Evolutionary conservation across 92 coral and sea anemone species (phyloP).

Genomic region (Epizoanthus illoricatus): DNA sequence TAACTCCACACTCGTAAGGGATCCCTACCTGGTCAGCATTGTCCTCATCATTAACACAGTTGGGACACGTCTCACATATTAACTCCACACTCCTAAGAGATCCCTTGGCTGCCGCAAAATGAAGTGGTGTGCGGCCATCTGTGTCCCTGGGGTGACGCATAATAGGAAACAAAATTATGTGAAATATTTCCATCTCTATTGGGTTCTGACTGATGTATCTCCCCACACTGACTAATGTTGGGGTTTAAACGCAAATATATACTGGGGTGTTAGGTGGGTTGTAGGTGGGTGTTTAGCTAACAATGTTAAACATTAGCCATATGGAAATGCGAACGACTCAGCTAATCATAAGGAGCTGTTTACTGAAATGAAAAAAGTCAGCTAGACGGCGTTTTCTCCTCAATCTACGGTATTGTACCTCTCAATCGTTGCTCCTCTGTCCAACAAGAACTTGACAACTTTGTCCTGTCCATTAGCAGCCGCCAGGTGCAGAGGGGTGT

Average conservation of each 20-base stretch:
- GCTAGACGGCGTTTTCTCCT: too few species aligned
- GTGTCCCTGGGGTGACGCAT: slow-evolving; percentile 56
- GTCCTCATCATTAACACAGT: slow-evolving; percentile 82
- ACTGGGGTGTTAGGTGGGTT: too few species aligned
- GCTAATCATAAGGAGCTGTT: too few species aligned
- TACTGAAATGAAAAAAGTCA: too few species aligned
- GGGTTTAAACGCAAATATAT: too few species aligned
- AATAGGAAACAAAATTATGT: neutral
- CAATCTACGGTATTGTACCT: slow-evolving; percentile 40
- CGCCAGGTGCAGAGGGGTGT: slow-evolving; percentile 83
- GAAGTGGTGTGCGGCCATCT: slow-evolving; percentile 82
- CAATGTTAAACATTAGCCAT: too few species aligned
- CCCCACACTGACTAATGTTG: too few species aligned
- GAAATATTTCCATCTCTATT: neutral
- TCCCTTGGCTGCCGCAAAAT: slow-evolving; percentile 90
- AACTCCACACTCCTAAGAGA: slow-evolving; percentile 78
- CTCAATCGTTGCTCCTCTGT: slow-evolving; percentile 87
- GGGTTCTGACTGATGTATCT: too few species aligned
- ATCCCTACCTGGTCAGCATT: slow-evolving; percentile 87
- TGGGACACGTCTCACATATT: slow-evolving; percentile 65
- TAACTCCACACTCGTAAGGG: slow-evolving; percentile 63
- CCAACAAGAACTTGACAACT: slow-evolving; percentile 82
- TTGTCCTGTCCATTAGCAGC: slow-evolving; percentile 88
- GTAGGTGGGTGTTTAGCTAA: too few species aligned
- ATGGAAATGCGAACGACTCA: too few species aligned